Base-by-base conservation (phyloP, 2,113 vertebrate genomes). In the Tetrao urogallus region DNA sequence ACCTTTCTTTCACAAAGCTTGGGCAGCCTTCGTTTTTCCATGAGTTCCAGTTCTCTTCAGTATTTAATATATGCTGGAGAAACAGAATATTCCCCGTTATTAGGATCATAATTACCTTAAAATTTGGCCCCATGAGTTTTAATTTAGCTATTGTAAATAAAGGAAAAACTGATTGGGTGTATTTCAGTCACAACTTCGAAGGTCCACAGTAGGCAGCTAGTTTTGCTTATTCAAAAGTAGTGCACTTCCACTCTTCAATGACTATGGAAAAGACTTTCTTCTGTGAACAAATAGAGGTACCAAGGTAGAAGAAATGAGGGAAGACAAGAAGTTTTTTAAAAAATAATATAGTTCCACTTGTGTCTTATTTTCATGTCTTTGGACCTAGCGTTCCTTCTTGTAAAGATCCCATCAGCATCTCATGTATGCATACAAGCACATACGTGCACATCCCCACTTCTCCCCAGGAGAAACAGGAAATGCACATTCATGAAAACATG, bases 1-100 rank as follows among this genome's bases (percentile, higher is more conserved):
- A 99, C 99, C 99, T 99, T 97, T 99, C 99, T 93, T 99, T 99
- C 63, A 99, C 99, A 97, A 99, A 99, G 96, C 99, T 99, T 36
- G 99, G 98, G 50, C 99, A 99, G 47, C 99, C 99, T 97, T 99
- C 99, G 52, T 99, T 99, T 97, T 99, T 99, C 99, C 99, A 99
- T 2, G 97, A 95, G 76, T 99, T 99, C 99, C 99, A 99, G 97
- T 99, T 99, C 96, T 99, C 99, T 96, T 99, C 99, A 21, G 99
- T 99, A 97, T 98, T 98, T 95, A 99, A 98, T 97, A 99, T 99
- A 93, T 99, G 99, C 99, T 99, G 94, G 70, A 80, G 92, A 97
- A 96, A 89, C 14, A 89, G 38, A 82, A 52, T 6, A 78, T 57
- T 47, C 18, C 42, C 66, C 11, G 8, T 65, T 67, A 70, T 48